Percentiles rank a stretch among this genome's conserved stretches.
Evolutionary conservation across 2,888 invertebrate species (phyloP).

Genomic region (Blera fallax): DNA sequence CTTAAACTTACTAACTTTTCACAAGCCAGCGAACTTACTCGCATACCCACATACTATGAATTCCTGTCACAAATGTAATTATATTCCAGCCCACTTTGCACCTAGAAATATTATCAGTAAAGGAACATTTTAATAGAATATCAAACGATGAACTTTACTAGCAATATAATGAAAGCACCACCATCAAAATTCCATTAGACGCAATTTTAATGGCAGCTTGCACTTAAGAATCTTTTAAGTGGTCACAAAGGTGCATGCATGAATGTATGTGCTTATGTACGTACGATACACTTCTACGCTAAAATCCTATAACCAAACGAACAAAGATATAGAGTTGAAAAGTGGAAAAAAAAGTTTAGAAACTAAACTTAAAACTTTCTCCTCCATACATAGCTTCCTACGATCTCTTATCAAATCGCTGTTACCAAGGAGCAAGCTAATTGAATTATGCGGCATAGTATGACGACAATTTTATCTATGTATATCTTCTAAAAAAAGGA

Average conservation of each 20-base stretch:
- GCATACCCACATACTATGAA: background rate
- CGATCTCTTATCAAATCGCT: slow-evolving; percentile 33
- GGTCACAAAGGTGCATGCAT: slow-evolving; percentile 43
- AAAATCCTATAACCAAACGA: background rate
- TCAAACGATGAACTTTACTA: slow-evolving; percentile 35
- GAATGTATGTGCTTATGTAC: background rate
- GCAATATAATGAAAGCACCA: slow-evolving; percentile 33
- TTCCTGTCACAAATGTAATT: slow-evolving; percentile 14
- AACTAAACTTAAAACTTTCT: slow-evolving; percentile 56
- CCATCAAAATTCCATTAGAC: slow-evolving; percentile 61
- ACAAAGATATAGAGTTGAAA: background rate
- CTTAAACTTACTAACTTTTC: background rate
- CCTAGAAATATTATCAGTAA: slow-evolving; percentile 7
- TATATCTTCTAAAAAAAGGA: background rate
- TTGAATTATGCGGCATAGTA: slow-evolving; percentile 53
- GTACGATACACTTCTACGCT: background rate
- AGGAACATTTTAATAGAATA: slow-evolving; percentile 33
- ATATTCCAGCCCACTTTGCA: background rate
- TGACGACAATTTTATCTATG: slow-evolving; percentile 17
- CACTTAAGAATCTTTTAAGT: slow-evolving; percentile 57
- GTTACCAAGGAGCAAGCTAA: slow-evolving; percentile 42
- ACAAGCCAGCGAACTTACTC: background rate
- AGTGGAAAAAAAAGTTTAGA: background rate
- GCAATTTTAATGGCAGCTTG: slow-evolving; percentile 58
- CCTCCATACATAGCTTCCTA: slow-evolving; percentile 1